phyloP scores from a whole-genome alignment of 53 echinoderm and acorn worm species.

The Echinometra lucunter region DNA sequence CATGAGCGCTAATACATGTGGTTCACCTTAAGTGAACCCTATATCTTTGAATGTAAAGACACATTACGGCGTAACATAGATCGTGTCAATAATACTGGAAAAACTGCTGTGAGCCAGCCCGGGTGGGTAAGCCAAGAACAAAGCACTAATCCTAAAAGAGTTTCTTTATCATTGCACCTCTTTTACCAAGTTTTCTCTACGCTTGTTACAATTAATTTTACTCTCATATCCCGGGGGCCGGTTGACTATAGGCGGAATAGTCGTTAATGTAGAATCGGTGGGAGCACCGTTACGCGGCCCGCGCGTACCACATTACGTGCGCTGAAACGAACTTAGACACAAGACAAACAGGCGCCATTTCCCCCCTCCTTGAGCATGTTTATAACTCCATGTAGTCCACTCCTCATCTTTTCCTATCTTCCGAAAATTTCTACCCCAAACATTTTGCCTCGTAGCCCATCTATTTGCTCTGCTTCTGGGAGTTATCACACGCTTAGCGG shows the following conservation, averaged over 20 bases:
- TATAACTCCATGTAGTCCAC: background rate
- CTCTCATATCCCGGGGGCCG: conserved; percentile 10
- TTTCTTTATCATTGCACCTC: background rate
- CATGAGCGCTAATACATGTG: conserved; percentile 46
- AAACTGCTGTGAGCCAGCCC: conserved; percentile 51
- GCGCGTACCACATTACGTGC: conserved; percentile 61
- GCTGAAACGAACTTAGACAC: conserved; percentile 42
- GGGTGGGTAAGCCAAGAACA: conserved; percentile 24
- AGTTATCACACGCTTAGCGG: conserved; percentile 60
- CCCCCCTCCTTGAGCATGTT: no score
- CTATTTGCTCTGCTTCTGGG: conserved; percentile 62
- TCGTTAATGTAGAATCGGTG: background rate
- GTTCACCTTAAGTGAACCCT: background rate
- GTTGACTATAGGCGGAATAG: background rate
- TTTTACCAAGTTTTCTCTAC: background rate
- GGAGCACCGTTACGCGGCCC: conserved; percentile 29
- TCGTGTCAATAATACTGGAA: conserved; percentile 54
- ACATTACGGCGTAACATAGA: conserved; percentile 35
- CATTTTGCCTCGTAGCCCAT: conserved; percentile 38
- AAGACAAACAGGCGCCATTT: conserved; percentile 50
- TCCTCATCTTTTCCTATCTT: background rate
- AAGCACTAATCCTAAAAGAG: background rate
- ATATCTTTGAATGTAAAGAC: background rate
- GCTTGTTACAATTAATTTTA: conserved; percentile 63
- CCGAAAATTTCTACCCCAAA: background rate